These are phyloP conservation scores for Cryptocheilus praepositus DNA, from an alignment of 2,888 invertebrate species.

Conservation along the genomic window DNA sequence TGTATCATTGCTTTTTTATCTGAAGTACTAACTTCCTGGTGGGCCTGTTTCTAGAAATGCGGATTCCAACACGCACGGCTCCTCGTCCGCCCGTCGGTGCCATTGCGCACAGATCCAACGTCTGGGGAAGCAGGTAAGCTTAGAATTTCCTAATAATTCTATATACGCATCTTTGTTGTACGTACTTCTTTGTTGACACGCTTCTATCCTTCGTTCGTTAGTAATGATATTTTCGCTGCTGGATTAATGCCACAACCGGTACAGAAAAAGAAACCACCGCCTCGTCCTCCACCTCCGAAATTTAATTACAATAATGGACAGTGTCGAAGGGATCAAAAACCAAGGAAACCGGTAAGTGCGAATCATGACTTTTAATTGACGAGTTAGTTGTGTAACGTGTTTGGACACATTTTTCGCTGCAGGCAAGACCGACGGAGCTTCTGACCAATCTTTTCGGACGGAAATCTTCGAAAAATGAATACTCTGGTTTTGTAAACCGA, in stretches of 20 bases:
- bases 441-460: slow-evolving; percentile 66
- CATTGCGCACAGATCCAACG: slow-evolving; percentile 46
- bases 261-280: slow-evolving; percentile 83
- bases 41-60: slow-evolving; percentile 76
- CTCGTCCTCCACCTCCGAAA: slow-evolving; percentile 84
- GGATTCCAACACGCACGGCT: slow-evolving; percentile 79
- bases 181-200: slow-evolving; percentile 3
- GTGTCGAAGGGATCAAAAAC: slow-evolving; percentile 62
- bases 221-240: slow-evolving; percentile 64
- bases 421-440: slow-evolving; percentile 69
- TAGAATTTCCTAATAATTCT: background rate
- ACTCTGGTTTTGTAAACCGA: background rate
- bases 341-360: slow-evolving; percentile 67
- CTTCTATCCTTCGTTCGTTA: slow-evolving; percentile 31
- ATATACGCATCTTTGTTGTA: background rate
- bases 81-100: slow-evolving; percentile 77
- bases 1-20: slow-evolving; percentile 20
- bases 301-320: slow-evolving; percentile 62
- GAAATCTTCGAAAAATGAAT: slow-evolving; percentile 44
- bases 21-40: slow-evolving; percentile 21
- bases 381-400: background rate
- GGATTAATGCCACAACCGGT: slow-evolving; percentile 75
- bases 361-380: slow-evolving; percentile 17
- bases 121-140: slow-evolving; percentile 66
- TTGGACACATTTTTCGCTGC: slow-evolving; percentile 9